A percentile compares a stretch with the other conserved stretches of the same genome.
These are phyloP conservation scores for Sinocyclocheilus grahami DNA, from an alignment of 2,113 vertebrate species.

Conservation along the genomic window DNA sequence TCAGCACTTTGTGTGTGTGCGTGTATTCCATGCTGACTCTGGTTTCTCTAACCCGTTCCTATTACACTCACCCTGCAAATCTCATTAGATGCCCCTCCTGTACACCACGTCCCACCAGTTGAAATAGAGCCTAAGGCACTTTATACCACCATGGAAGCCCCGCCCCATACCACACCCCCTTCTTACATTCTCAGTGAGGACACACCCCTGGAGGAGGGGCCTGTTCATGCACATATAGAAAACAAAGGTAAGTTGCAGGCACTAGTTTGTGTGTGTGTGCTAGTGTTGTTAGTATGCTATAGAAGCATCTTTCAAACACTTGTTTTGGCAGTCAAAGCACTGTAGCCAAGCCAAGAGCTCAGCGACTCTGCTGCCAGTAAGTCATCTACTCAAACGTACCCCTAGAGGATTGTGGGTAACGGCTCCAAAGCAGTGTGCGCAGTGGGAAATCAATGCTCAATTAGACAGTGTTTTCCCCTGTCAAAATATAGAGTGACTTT, in stretches of 20 bases:
- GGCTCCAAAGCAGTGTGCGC: constrained; percentile 22
- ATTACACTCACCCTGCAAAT: constrained; percentile 1
- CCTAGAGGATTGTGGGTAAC: constrained; percentile 41
- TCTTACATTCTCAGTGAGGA: background rate
- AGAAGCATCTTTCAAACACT: constrained; percentile 18
- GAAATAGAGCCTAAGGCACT: background rate
- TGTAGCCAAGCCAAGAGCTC: constrained; percentile 31
- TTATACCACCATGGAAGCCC: background rate
- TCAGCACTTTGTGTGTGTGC: constrained; percentile 5
- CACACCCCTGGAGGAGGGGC: constrained; percentile 39
- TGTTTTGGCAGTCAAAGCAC: constrained; percentile 23
- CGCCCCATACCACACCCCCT: constrained; percentile 19
- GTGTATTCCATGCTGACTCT: constrained; percentile 12
- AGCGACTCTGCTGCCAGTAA: constrained; percentile 27
- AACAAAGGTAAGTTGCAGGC: constrained; percentile 61
- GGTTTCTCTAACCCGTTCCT: background rate
- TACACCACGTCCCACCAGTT: background rate
- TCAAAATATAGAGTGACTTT: constrained; percentile 30
- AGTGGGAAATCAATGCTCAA: constrained; percentile 29
- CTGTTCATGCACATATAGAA: constrained; percentile 35
- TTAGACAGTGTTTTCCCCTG: constrained; percentile 30
- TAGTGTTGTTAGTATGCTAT: constrained; percentile 10
- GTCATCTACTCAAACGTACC: constrained; percentile 29
- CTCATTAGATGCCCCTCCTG: constrained; percentile 23
- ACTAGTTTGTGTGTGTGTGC: background rate